Evolutionary conservation across 2,888 invertebrate genomes (phyloP).

Genomic region (Smittia sp.): DNA sequence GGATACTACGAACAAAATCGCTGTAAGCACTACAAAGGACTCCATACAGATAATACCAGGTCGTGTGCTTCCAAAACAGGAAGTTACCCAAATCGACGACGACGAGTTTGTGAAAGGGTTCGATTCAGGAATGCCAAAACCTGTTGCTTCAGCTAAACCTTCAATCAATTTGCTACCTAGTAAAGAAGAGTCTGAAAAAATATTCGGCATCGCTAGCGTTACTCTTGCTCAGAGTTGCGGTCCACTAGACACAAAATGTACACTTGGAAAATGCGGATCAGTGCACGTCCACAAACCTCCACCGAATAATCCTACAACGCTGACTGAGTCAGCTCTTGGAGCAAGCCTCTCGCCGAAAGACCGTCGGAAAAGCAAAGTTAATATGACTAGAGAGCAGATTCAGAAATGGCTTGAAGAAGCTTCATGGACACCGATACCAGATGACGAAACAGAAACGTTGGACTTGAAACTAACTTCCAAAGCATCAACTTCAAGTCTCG

Average conservation of each 20-base stretch:
- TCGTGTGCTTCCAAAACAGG: neutral
- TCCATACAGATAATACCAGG: neutral
- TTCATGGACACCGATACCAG: constrained; percentile 54
- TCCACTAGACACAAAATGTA: constrained; percentile 54
- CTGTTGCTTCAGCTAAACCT: constrained; percentile 12
- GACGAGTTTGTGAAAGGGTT: constrained; percentile 40
- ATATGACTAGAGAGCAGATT: constrained; percentile 68
- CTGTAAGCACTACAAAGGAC: neutral
- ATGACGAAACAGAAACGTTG: constrained; percentile 53
- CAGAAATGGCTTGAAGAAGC: constrained; percentile 65
- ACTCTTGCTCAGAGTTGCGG: constrained; percentile 54
- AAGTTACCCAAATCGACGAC: constrained; percentile 18
- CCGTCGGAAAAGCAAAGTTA: constrained; percentile 60
- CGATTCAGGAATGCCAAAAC: neutral
- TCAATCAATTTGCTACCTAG: constrained; percentile 52
- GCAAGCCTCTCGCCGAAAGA: constrained; percentile 53
- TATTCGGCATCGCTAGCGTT: constrained; percentile 55
- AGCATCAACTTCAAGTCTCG: constrained; percentile 45
- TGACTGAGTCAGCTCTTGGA: constrained; percentile 52
- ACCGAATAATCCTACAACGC: constrained; percentile 51
- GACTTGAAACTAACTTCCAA: constrained; percentile 52
- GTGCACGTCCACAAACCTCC: constrained; percentile 52
- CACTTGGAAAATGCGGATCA: constrained; percentile 54
- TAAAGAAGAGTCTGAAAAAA: constrained; percentile 54
- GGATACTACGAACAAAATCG: too few relatives aligned